Evolutionary conservation across 2,888 invertebrate genomes (phyloP), one percentile per base, ranked within the genome.

Genomic region (Nymphalis polychloros): DNA sequence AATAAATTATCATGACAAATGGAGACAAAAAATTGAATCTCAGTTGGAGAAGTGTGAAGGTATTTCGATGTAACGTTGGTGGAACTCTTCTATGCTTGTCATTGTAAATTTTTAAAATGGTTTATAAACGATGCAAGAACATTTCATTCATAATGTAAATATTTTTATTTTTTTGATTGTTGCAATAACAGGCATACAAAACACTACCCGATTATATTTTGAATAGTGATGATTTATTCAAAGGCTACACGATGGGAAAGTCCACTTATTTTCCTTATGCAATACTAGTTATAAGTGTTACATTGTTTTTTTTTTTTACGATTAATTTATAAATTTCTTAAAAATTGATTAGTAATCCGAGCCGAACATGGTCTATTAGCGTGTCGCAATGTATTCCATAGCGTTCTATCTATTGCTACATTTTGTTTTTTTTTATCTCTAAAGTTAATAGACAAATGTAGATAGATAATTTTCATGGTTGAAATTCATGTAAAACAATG

Each of bases 271-370:
- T 89, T 87, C 90, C 89, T 88, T 90, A 91, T 91, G 92, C 92
- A 92, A 92, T 92, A 92, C 86, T 92, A 92, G 92, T 80, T 87
- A 77, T 92, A 92, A 92, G 92, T 92, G 92, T 92, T 92, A 89
- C 88, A 89, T 92, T 91, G 88, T 91, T 92, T 90, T 53, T 90
- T 70, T 88, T 80, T 53, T 90, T 70, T 88, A 87, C 87, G 85
- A 87, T 86, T 87, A 90, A 90, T 90, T 91, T 92, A 92, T 91
- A 78, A 82, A 79, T 74, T 80, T 76, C 78, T 78, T 79, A 76
- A 78, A 80, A 82, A 86, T 87, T 85, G 84, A 81, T 84, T 81
- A 82, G 80, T 79, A 83, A 82, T 82, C 83, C 76, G 81, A 81
- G 81, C 80, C 81, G 79, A 82, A 69, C 68, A 63, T 64, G 75